Evolutionary conservation across 2,888 invertebrate genomes (phyloP).

Genomic region (Philereme transversata): DNA sequence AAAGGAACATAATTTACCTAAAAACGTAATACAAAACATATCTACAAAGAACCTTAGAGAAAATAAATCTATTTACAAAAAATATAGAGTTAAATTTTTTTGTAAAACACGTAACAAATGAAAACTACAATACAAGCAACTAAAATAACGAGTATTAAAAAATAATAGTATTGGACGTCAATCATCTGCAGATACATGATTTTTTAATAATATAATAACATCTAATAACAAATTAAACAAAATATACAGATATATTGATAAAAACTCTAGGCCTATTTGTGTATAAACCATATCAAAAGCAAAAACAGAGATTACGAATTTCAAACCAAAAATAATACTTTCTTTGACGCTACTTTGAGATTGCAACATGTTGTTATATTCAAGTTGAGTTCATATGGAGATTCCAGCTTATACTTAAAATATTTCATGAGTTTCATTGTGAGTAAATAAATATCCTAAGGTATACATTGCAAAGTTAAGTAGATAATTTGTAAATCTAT

Average conservation of each 20-base stretch:
- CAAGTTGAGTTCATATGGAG: background rate
- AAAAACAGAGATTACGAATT: no score
- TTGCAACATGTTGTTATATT: background rate
- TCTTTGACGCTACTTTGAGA: no score
- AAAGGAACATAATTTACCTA: background rate
- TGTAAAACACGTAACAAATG: slow-evolving; percentile 24
- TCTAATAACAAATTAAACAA: no score
- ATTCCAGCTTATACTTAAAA: background rate
- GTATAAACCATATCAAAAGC: no score
- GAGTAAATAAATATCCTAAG: slow-evolving; percentile 1
- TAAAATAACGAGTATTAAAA: slow-evolving; percentile 35
- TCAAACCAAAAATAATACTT: no score
- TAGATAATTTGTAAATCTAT: no score
- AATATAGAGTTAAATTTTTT: background rate
- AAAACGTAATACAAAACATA: slow-evolving; percentile 5
- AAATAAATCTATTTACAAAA: slow-evolving; percentile 10
- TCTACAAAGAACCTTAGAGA: slow-evolving; percentile 9
- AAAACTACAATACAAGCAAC: slow-evolving; percentile 23
- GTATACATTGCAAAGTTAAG: background rate
- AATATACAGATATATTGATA: background rate
- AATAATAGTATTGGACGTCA: slow-evolving; percentile 28
- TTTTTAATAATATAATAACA: no score
- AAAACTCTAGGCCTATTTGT: background rate
- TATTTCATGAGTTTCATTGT: background rate
- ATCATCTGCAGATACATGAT: background rate